phyloP scores from a whole-genome alignment of 2,113 vertebrate species.

The Pipra filicauda region DNA sequence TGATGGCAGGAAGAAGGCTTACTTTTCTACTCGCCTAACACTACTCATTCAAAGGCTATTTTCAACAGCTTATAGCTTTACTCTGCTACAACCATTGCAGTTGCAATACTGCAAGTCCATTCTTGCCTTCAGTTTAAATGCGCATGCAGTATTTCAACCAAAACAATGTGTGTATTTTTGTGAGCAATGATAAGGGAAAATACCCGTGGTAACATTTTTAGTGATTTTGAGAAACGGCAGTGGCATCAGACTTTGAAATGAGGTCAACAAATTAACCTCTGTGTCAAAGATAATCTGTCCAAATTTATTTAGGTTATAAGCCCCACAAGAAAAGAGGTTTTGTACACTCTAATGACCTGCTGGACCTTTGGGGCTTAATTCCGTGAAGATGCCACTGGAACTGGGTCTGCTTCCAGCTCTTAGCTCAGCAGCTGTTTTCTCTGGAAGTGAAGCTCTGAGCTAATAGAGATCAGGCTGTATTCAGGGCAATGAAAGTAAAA shows the following conservation, averaged over 20 bases:
- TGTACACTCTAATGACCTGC: constrained; percentile 27
- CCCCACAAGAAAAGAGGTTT: constrained; percentile 39
- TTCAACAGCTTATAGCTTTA: neutral
- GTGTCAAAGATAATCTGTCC: constrained; percentile 45
- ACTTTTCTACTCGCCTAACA: neutral
- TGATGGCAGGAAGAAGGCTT: neutral
- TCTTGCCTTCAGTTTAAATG: neutral
- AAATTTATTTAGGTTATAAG: constrained; percentile 48
- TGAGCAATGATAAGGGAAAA: neutral
- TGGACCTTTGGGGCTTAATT: constrained; percentile 37
- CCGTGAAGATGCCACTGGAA: constrained; percentile 30
- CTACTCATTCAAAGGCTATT: neutral
- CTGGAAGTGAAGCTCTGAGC: constrained; percentile 53
- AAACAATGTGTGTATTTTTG: neutral
- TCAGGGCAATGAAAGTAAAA: constrained; percentile 59
- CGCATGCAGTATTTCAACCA: neutral
- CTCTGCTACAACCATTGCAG: neutral
- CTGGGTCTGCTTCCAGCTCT: constrained; percentile 58
- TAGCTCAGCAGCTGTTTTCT: constrained; percentile 54
- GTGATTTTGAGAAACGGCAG: neutral
- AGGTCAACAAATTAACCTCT: constrained; percentile 54
- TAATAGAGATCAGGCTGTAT: constrained; percentile 51
- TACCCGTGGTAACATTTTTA: neutral
- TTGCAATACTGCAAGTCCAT: neutral
- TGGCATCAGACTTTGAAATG: neutral